These are phyloP conservation scores for Callionymus lyra DNA, from an alignment of 2,113 vertebrate genomes.

Conservation along the genomic window DNA sequence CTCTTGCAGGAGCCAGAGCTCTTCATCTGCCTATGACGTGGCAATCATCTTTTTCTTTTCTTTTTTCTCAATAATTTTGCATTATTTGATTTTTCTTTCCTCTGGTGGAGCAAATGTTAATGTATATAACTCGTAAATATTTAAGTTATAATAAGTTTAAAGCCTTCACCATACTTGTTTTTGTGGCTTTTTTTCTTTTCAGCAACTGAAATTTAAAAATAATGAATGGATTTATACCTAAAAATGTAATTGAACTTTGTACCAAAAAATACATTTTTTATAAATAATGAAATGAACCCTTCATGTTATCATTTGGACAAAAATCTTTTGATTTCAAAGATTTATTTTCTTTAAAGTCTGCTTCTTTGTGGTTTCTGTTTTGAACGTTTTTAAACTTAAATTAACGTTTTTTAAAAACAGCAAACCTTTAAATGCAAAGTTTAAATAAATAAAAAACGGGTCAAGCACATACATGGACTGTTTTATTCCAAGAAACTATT, in stretches of 20 bases:
- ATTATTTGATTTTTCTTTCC: not conserved
- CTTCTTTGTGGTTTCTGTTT: conserved; percentile 3
- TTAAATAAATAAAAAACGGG: conserved; percentile 23
- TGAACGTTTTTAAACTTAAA: conserved; percentile 36
- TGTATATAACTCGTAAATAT: not conserved
- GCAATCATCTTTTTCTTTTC: not conserved
- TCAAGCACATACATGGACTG: conserved; percentile 7
- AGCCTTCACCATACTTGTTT: too few relatives aligned
- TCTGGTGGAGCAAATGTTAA: not conserved
- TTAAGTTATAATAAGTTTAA: not conserved
- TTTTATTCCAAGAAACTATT: conserved; percentile 47
- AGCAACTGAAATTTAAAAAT: too few relatives aligned
- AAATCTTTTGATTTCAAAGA: too few relatives aligned
- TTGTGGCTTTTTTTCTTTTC: too few relatives aligned
- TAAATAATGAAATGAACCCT: too few relatives aligned
- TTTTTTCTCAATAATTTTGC: not conserved
- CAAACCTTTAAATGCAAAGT: conserved; percentile 8
- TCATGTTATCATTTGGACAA: too few relatives aligned
- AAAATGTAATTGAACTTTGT: too few relatives aligned
- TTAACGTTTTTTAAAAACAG: conserved; percentile 31
- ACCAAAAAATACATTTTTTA: too few relatives aligned
- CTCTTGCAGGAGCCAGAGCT: conserved; percentile 46
- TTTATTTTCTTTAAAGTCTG: too few relatives aligned
- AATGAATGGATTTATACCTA: too few relatives aligned
- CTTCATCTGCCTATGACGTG: conserved; percentile 50